Percentiles rank a stretch among this genome's conserved stretches.
Conservation (phyloP, 2,113 vertebrate species). For the Dipodomys spectabilis region DNA sequence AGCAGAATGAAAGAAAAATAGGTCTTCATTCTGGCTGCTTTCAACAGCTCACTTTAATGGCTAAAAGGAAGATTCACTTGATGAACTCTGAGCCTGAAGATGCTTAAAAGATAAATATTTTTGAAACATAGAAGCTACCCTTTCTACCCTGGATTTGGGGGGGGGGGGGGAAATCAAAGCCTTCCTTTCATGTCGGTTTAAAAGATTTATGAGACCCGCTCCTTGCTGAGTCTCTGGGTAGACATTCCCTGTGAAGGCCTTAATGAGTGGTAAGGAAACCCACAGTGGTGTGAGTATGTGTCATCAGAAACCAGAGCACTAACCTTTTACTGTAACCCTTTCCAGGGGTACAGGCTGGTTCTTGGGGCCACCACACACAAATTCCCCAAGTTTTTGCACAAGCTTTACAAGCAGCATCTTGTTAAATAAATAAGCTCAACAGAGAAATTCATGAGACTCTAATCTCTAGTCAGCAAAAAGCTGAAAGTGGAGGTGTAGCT, state of each 20-base stretch:
- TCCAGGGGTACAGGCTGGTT: neutral
- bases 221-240: conserved; percentile 67
- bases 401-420: neutral
- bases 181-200: conserved; percentile 73
- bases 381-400: neutral
- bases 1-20: conserved; percentile 47
- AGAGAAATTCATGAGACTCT: no score
- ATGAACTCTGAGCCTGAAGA: conserved; percentile 71
- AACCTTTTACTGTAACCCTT: neutral
- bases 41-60: conserved; percentile 52
- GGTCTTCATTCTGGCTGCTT: conserved; percentile 18
- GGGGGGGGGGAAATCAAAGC: conserved; percentile 71
- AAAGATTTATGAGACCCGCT: conserved; percentile 71
- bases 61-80: conserved; percentile 64
- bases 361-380: neutral
- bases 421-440: neutral
- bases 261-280: conserved; percentile 36
- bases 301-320: neutral
- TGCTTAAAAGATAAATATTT: conserved; percentile 79
- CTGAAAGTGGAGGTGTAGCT: no score
- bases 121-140: conserved; percentile 64
- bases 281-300: neutral
- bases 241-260: conserved; percentile 26
- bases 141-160: conserved; percentile 67
- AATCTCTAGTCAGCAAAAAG: no score